Conservation (phyloP, 2,113 vertebrate species). For the Mastomys natalensis region DNA sequence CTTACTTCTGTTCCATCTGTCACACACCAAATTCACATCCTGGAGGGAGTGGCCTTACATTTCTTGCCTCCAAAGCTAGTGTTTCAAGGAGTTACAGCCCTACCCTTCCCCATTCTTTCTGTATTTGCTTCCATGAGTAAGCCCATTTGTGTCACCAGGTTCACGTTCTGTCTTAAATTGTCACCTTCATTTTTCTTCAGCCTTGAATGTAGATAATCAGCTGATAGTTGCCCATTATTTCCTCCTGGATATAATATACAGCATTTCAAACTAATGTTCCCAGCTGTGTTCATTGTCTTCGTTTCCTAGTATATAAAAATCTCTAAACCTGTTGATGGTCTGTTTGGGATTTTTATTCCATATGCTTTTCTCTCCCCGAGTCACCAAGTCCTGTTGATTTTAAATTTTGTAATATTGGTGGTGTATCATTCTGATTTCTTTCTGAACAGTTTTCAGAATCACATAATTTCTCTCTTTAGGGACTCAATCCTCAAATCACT, state of each 20-base stretch:
- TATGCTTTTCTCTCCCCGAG: neutral
- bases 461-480: neutral
- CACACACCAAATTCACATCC: neutral
- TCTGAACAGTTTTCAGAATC: neutral
- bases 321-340: neutral
- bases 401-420: neutral
- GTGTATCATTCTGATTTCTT: neutral
- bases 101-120: neutral
- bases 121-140: neutral
- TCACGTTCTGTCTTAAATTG: neutral
- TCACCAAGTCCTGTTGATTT: neutral
- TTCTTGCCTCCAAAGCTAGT: neutral
- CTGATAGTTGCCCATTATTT: neutral
- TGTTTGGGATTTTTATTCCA: neutral
- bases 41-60: neutral
- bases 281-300: neutral
- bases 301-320: neutral
- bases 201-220: neutral
- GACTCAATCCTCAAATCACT: neutral
- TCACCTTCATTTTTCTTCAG: neutral
- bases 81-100: neutral
- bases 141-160: neutral
- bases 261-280: neutral
- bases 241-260: neutral
- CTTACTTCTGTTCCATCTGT: neutral